Evolutionary conservation across 2,797 vertebrate species (phyloP).

Genomic region (Phrynocephalus vlangalii): DNA sequence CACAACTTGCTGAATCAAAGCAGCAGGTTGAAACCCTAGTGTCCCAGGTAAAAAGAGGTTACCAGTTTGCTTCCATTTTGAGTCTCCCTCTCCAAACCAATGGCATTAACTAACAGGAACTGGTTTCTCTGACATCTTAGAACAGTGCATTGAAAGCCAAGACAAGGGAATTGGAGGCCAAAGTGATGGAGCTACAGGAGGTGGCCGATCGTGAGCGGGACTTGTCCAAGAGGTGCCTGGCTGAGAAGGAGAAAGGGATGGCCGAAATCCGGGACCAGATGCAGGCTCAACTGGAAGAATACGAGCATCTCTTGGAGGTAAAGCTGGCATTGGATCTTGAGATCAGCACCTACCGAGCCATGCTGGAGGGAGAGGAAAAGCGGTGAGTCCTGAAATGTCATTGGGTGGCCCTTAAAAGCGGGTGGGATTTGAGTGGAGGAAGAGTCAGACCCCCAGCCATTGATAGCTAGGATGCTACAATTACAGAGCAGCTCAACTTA

Average conservation of each 20-base stretch:
- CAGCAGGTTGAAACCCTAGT: constrained; percentile 76
- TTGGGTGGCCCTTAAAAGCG: background rate
- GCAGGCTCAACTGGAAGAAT: constrained; percentile 83
- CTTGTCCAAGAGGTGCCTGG: constrained; percentile 72
- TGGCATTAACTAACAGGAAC: background rate
- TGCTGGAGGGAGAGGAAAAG: constrained; percentile 90
- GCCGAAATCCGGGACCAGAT: constrained; percentile 72
- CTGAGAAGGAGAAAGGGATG: constrained; percentile 84
- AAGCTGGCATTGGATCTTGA: constrained; percentile 89
- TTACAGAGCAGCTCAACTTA: too few species aligned
- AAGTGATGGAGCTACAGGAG: constrained; percentile 79
- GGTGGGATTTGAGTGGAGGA: too few species aligned
- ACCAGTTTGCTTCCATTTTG: background rate
- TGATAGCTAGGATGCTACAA: too few species aligned
- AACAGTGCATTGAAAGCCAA: constrained; percentile 68
- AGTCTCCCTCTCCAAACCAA: background rate
- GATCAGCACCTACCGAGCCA: constrained; percentile 87
- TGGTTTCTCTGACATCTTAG: constrained; percentile 64
- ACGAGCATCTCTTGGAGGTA: constrained; percentile 85
- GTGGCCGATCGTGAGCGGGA: constrained; percentile 79
- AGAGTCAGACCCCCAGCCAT: too few species aligned
- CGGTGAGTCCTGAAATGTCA: constrained; percentile 72
- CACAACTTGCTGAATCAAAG: constrained; percentile 80
- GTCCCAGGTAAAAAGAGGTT: constrained; percentile 75
- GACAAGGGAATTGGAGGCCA: constrained; percentile 63